phyloP scores from a whole-genome alignment of 2,888 invertebrate species.

The Glaucopsyche alexis region DNA sequence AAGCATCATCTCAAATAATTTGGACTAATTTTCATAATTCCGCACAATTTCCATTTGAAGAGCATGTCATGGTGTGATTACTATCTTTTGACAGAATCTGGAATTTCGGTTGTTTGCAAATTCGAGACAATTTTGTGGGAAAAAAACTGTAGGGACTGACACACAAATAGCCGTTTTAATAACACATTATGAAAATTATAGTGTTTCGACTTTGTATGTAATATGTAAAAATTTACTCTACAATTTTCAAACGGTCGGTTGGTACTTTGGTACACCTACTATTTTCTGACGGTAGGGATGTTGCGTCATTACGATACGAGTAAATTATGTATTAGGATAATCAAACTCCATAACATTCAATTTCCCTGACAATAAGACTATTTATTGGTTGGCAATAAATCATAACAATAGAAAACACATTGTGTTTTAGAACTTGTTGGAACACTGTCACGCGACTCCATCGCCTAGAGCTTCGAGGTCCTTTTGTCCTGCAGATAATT shows the following conservation, averaged over 20 bases:
- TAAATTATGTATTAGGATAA: too few species aligned
- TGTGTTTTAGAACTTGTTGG: slow-evolving; percentile 34
- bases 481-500: slow-evolving; percentile 32
- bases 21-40: slow-evolving; percentile 74
- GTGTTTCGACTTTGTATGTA: background rate
- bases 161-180: background rate
- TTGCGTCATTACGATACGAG: too few species aligned
- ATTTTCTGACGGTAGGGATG: too few species aligned
- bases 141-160: background rate
- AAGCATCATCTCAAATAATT: slow-evolving; percentile 70
- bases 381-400: background rate
- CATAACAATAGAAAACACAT: background rate
- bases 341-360: too few species aligned
- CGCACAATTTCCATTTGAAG: slow-evolving; percentile 65
- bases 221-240: background rate
- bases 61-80: slow-evolving; percentile 59
- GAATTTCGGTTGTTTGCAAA: slow-evolving; percentile 19
- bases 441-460: slow-evolving; percentile 39
- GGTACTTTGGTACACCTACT: too few species aligned
- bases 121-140: slow-evolving; percentile 16
- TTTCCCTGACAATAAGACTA: background rate
- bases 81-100: slow-evolving; percentile 12
- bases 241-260: too few species aligned
- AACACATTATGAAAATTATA: background rate
- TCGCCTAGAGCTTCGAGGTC: slow-evolving; percentile 36